These are phyloP conservation scores for Chrysina gloriosa DNA, from an alignment of 2,888 invertebrate species.

Conservation along the genomic window DNA sequence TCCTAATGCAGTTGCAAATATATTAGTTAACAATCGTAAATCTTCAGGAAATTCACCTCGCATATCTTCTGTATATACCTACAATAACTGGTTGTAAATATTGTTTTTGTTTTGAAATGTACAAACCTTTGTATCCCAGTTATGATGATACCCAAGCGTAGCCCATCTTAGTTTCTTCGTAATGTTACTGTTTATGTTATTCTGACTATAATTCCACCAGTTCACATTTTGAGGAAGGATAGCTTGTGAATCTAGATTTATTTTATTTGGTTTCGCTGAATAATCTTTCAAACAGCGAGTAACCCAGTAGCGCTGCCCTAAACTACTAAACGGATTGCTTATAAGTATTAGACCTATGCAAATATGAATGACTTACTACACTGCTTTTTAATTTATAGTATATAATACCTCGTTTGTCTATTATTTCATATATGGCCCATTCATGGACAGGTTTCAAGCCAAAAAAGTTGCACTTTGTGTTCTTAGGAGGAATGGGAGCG, in stretches of 20 bases:
- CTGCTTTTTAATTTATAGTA: neutral
- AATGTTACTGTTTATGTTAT: conserved; percentile 53
- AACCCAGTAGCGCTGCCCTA: conserved; percentile 88
- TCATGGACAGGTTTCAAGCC: conserved; percentile 65
- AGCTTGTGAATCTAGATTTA: conserved; percentile 73
- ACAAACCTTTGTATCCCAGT: conserved; percentile 93
- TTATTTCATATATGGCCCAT: conserved; percentile 75
- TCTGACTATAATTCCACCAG: conserved; percentile 73
- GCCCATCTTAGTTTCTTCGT: conserved; percentile 84
- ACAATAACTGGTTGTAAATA: conserved; percentile 27
- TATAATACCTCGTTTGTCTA: conserved; percentile 69
- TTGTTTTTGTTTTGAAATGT: neutral
- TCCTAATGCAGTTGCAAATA: conserved; percentile 72
- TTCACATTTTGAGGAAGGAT: conserved; percentile 63
- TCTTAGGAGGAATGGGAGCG: conserved; percentile 33
- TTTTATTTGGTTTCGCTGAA: conserved; percentile 77
- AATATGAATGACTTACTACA: conserved; percentile 19
- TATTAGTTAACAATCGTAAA: conserved; percentile 72
- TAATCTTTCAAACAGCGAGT: conserved; percentile 81
- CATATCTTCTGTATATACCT: conserved; percentile 78
- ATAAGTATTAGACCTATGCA: conserved; percentile 79
- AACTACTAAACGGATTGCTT: conserved; percentile 82
- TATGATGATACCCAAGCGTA: conserved; percentile 96
- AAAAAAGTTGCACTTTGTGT: conserved; percentile 50
- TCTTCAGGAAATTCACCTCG: conserved; percentile 80